Evolutionary conservation across 37 sponge, comb jelly and placozoan species (phyloP).

Genomic region (Petrosia ficiformis): DNA sequence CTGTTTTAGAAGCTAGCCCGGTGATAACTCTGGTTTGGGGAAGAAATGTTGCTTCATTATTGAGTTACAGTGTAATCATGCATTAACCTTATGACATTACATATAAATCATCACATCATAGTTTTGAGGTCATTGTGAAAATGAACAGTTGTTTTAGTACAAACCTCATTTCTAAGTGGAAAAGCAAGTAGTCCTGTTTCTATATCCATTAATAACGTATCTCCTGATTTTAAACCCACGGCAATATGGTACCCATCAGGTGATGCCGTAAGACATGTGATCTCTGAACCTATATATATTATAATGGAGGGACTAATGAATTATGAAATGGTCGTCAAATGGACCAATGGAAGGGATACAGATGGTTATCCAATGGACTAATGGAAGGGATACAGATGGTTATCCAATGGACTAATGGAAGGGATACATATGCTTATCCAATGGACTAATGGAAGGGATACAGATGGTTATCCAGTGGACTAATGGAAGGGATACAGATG

Average conservation of each 20-base stretch:
- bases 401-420: too few species aligned
- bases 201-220: slow-evolving; percentile 43
- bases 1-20: too few species aligned
- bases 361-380: too few species aligned
- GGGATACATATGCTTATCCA: too few species aligned
- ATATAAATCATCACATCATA: too few species aligned
- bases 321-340: background rate
- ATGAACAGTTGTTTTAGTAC: background rate
- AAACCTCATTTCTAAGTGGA: slow-evolving; percentile 18
- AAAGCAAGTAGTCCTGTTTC: slow-evolving; percentile 25
- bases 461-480: too few species aligned
- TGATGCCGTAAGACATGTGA: slow-evolving; percentile 47
- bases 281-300: background rate
- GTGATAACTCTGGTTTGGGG: too few species aligned
- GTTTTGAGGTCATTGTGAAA: too few species aligned
- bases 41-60: background rate
- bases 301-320: background rate
- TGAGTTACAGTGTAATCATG: background rate
- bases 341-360: too few species aligned
- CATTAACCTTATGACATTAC: too few species aligned
- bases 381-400: too few species aligned
- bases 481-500: background rate
- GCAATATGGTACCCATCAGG: slow-evolving; percentile 63
- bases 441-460: too few species aligned
- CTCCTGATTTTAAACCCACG: slow-evolving; percentile 47